These are phyloP conservation scores for Zaprionus camerounensis DNA, from an alignment of 1,140 invertebrate genomes.

Conservation along the genomic window DNA sequence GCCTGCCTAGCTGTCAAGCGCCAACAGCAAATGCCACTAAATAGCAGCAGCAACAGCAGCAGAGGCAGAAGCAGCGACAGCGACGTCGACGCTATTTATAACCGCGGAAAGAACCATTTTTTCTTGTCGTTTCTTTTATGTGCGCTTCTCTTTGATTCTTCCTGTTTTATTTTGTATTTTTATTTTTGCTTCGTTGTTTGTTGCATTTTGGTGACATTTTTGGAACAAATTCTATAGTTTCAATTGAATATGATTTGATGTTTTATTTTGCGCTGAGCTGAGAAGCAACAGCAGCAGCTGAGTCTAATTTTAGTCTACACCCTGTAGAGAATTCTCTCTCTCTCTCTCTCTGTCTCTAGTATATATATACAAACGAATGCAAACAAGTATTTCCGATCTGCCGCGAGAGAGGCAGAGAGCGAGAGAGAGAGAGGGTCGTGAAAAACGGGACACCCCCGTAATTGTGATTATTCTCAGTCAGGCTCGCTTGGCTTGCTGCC, in stretches of 20 bases:
- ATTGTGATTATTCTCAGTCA: slow-evolving; percentile 17
- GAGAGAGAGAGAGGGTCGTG: slow-evolving; percentile 24
- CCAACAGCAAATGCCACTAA: slow-evolving; percentile 78
- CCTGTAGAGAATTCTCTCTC: slow-evolving; percentile 25
- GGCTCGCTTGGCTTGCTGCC: slow-evolving; percentile 56
- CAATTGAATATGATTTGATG: slow-evolving; percentile 49
- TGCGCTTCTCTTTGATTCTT: slow-evolving; percentile 14
- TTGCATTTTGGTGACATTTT: slow-evolving; percentile 74
- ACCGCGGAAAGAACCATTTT: slow-evolving; percentile 75
- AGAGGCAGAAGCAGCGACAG: background rate
- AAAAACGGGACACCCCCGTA: slow-evolving; percentile 57
- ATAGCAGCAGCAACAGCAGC: slow-evolving; percentile 40
- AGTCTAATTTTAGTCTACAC: slow-evolving; percentile 66
- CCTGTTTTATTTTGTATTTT: slow-evolving; percentile 11
- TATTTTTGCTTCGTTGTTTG: slow-evolving; percentile 28
- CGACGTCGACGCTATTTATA: slow-evolving; percentile 66
- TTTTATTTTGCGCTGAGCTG: slow-evolving; percentile 35
- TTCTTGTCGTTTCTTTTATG: slow-evolving; percentile 55
- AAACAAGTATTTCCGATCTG: slow-evolving; percentile 67
- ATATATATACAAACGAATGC: slow-evolving; percentile 4
- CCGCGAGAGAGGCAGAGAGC: slow-evolving; percentile 20
- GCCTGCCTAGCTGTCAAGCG: slow-evolving; percentile 67
- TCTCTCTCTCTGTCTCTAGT: background rate
- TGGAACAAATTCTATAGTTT: slow-evolving; percentile 55
- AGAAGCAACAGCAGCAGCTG: slow-evolving; percentile 51